These are phyloP conservation scores for Drosophila persimilis DNA, from an alignment of 1,140 invertebrate genomes.

Conservation along the genomic window DNA sequence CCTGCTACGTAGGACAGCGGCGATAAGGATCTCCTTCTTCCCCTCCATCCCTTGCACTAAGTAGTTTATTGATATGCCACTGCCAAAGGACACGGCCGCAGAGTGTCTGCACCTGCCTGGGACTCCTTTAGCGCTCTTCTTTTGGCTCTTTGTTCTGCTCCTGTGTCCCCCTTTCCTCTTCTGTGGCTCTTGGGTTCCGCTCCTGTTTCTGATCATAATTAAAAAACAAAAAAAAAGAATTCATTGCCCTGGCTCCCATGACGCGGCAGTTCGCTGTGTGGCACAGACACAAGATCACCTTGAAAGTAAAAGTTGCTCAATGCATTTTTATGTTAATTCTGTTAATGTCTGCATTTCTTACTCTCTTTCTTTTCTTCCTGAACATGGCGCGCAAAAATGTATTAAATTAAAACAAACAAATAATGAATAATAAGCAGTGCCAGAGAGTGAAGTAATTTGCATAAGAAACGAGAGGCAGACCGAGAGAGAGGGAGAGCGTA, in stretches of 20 bases:
- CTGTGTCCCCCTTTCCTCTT: not conserved
- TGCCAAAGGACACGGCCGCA: constrained; percentile 40
- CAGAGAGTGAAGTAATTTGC: constrained; percentile 64
- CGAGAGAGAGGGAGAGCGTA: not conserved
- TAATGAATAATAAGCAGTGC: constrained; percentile 75
- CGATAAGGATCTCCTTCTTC: constrained; percentile 58
- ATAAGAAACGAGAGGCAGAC: constrained; percentile 43
- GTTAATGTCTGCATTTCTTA: constrained; percentile 13
- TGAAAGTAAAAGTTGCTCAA: constrained; percentile 75
- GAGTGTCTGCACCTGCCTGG: constrained; percentile 52
- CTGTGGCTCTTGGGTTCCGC: constrained; percentile 17
- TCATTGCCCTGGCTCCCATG: constrained; percentile 24
- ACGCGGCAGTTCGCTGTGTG: constrained; percentile 47
- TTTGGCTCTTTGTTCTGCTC: constrained; percentile 1
- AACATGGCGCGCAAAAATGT: constrained; percentile 71
- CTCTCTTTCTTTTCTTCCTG: constrained; percentile 22
- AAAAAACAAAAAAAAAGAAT: constrained; percentile 23
- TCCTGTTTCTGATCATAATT: constrained; percentile 44
- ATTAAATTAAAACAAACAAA: constrained; percentile 82
- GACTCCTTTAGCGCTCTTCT: constrained; percentile 22
- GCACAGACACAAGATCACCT: constrained; percentile 63
- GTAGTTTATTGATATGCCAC: constrained; percentile 73
- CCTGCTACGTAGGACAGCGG: constrained; percentile 22
- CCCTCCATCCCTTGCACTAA: constrained; percentile 32
- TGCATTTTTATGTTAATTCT: constrained; percentile 77